These are phyloP conservation scores for Scomberomorus guttatus DNA, from an alignment of 2,797 vertebrate genomes.

Conservation along the genomic window DNA sequence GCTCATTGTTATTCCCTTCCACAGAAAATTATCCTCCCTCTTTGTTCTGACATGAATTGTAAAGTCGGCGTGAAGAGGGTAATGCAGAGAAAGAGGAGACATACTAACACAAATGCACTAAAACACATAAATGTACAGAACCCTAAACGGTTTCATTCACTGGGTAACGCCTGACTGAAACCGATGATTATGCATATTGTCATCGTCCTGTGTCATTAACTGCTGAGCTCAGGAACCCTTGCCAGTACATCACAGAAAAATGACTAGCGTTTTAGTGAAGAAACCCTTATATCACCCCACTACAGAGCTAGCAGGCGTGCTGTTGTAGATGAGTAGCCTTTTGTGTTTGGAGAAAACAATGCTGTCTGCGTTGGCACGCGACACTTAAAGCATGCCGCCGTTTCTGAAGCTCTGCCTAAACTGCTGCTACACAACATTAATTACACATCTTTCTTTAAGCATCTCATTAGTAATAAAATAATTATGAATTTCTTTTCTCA, in stretches of 20 bases:
- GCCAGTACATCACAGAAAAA: conserved; percentile 48
- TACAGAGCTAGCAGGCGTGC: conserved; percentile 40
- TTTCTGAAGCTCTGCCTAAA: conserved; percentile 29
- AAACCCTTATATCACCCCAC: conserved; percentile 40
- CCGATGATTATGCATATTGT: conserved; percentile 47
- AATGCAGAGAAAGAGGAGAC: conserved; percentile 24
- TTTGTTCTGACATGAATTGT: conserved; percentile 63
- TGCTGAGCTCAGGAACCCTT: conserved; percentile 34
- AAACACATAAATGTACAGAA: conserved; percentile 41
- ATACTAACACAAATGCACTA: conserved; percentile 22
- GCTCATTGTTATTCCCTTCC: conserved; percentile 65
- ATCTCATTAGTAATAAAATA: conserved; percentile 42
- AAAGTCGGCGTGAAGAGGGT: conserved; percentile 53
- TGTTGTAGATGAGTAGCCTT: conserved; percentile 57
- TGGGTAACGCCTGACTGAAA: conserved; percentile 31
- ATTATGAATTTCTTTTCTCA: conserved; percentile 13
- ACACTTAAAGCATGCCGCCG: conserved; percentile 43
- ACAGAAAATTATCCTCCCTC: conserved; percentile 49
- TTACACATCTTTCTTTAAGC: conserved; percentile 41
- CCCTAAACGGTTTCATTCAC: conserved; percentile 23
- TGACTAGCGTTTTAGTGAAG: conserved; percentile 48
- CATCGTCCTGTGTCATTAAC: conserved; percentile 54
- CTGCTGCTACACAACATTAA: conserved; percentile 38
- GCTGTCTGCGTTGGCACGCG: conserved; percentile 46
- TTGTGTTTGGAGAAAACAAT: conserved; percentile 69